These are phyloP conservation scores for Delia radicum DNA, from an alignment of 1,140 invertebrate genomes.

Conservation along the genomic window DNA sequence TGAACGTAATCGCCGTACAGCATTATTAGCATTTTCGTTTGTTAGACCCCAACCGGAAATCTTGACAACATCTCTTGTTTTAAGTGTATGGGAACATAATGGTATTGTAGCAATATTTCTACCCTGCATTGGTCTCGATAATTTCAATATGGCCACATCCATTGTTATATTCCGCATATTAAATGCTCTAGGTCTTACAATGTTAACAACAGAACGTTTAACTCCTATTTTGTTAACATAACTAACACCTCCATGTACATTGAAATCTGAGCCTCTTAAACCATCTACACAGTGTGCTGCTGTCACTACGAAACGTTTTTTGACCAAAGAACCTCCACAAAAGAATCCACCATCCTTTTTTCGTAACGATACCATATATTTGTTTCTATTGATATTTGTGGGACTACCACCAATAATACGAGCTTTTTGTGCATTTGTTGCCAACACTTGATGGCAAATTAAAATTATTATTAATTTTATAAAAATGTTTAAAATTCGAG, in stretches of 20 bases:
- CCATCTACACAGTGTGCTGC: slow-evolving; percentile 36
- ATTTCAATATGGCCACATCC: slow-evolving; percentile 41
- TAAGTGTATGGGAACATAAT: slow-evolving; percentile 33
- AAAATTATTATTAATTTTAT: background rate
- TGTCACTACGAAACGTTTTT: slow-evolving; percentile 33
- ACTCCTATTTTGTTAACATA: slow-evolving; percentile 30
- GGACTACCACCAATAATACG: slow-evolving; percentile 37
- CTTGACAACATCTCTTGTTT: slow-evolving; percentile 31
- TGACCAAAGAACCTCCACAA: slow-evolving; percentile 37
- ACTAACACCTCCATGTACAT: slow-evolving; percentile 38
- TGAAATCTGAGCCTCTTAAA: slow-evolving; percentile 20
- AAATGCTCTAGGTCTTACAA: slow-evolving; percentile 27
- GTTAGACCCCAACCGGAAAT: slow-evolving; percentile 44
- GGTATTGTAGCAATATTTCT: slow-evolving; percentile 34
- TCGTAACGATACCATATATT: slow-evolving; percentile 36
- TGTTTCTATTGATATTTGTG: slow-evolving; percentile 30
- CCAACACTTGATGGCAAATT: background rate
- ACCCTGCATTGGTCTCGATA: slow-evolving; percentile 35
- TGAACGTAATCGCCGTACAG: slow-evolving; percentile 5
- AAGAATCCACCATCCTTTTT: slow-evolving; percentile 30
- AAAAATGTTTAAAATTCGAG: too few species aligned
- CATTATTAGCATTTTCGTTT: background rate
- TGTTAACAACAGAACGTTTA: slow-evolving; percentile 24
- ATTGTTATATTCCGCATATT: slow-evolving; percentile 28
- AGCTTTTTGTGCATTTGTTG: background rate